phyloP scores from a whole-genome alignment of 2,113 vertebrate species.

The Neogale vison region DNA sequence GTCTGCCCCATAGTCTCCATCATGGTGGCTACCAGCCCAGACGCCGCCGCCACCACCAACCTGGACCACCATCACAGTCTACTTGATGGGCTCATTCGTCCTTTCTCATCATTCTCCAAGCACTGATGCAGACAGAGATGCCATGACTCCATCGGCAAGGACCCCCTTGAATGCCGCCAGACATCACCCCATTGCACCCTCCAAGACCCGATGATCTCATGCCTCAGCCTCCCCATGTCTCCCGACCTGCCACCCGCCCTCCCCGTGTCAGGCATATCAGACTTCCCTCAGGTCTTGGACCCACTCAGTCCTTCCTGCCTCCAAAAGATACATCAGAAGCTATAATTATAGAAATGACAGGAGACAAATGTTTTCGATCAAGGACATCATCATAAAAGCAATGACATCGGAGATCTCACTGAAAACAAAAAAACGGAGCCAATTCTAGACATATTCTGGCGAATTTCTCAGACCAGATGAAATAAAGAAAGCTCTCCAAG shows the following conservation, averaged over 20 bases:
- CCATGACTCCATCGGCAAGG: background rate
- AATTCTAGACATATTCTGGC: accelerated
- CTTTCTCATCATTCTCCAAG: accelerated
- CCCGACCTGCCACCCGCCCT: background rate
- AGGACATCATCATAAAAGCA: background rate
- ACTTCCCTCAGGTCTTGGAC: too few relatives aligned
- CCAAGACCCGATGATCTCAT: background rate
- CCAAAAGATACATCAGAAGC: accelerated
- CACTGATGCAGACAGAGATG: background rate
- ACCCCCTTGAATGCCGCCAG: background rate
- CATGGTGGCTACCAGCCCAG: accelerated
- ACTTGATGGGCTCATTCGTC: accelerated
- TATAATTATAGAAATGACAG: background rate
- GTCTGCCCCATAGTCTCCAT: accelerated
- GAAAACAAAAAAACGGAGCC: background rate
- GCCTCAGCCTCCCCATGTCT: background rate
- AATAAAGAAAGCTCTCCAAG: background rate
- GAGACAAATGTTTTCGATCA: accelerated
- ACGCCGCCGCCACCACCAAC: too few relatives aligned
- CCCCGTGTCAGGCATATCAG: too few relatives aligned
- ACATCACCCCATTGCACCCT: accelerated
- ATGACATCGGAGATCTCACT: background rate
- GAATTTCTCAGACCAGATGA: background rate
- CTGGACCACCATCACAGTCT: accelerated
- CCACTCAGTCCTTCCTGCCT: background rate